Conservation (phyloP, 2,888 invertebrate species). For the Mythimna albipuncta region DNA sequence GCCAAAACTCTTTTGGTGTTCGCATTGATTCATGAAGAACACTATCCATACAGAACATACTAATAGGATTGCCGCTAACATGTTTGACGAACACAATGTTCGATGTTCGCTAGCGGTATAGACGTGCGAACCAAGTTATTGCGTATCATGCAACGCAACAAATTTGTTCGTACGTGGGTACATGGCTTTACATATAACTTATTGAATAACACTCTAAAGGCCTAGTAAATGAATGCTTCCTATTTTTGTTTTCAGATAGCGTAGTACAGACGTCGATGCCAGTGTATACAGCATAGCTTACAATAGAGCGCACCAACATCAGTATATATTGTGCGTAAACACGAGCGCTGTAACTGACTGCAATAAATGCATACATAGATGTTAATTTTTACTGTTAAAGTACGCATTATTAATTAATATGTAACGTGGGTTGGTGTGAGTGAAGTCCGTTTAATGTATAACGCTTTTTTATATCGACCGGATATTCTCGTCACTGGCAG, state of each 20-base stretch:
- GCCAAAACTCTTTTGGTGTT: no score
- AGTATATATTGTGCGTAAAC: constrained; percentile 73
- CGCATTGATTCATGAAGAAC: no score
- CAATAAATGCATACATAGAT: constrained; percentile 82
- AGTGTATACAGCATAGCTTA: constrained; percentile 85
- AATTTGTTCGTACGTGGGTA: no score
- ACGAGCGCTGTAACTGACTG: constrained; percentile 80
- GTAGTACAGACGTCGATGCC: constrained; percentile 78
- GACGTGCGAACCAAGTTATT: no score
- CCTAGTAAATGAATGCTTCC: constrained; percentile 3
- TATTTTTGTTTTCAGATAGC: constrained; percentile 75
- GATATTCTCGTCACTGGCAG: constrained; percentile 73
- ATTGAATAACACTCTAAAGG: background rate
- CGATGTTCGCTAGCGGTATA: no score
- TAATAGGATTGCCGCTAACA: no score
- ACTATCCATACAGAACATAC: no score
- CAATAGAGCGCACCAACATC: constrained; percentile 79
- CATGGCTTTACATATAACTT: background rate
- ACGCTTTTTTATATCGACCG: constrained; percentile 77
- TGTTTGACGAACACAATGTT: no score
- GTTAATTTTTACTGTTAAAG: constrained; percentile 83
- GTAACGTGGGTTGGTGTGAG: constrained; percentile 84
- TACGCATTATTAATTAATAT: constrained; percentile 77
- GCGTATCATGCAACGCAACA: no score
- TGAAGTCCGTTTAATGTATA: constrained; percentile 79